Percentiles rank a stretch among this genome's conserved stretches.
Conservation (phyloP, 2,797 vertebrate species). For the Artibeus lituratus region DNA sequence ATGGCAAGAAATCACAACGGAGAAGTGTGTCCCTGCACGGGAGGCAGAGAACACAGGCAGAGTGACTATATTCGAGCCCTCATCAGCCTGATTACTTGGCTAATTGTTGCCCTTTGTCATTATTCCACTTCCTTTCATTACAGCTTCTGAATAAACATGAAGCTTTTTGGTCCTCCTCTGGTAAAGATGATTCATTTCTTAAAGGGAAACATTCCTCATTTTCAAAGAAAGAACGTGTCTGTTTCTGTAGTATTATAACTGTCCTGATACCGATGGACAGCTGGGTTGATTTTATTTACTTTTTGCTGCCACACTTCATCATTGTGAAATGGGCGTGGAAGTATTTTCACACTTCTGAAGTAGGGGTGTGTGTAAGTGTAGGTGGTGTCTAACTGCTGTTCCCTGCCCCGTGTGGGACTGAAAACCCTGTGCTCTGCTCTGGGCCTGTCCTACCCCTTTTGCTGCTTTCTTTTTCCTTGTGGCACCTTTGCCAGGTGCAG, state of each 20-base stretch:
- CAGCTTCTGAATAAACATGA: conserved; percentile 40
- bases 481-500: not conserved
- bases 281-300: not conserved
- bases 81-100: conserved; percentile 39
- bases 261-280: not conserved
- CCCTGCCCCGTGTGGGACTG: not conserved
- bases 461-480: not conserved
- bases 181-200: conserved; percentile 51
- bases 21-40: not conserved
- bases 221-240: not conserved
- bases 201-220: conserved; percentile 8
- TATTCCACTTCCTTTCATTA: conserved; percentile 18
- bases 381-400: not conserved
- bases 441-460: not conserved
- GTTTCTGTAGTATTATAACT: conserved; percentile 10
- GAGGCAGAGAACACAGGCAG: not conserved
- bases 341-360: conserved; percentile 20
- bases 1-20: not conserved
- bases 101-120: conserved; percentile 43
- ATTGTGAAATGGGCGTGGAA: conserved; percentile 7
- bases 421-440: not conserved
- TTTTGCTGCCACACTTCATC: not conserved
- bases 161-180: conserved; percentile 24
- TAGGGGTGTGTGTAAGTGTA: not conserved
- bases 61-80: conserved; percentile 18